These are phyloP conservation scores for Acanthis flammea DNA, from an alignment of 2,797 vertebrate genomes.

Conservation along the genomic window DNA sequence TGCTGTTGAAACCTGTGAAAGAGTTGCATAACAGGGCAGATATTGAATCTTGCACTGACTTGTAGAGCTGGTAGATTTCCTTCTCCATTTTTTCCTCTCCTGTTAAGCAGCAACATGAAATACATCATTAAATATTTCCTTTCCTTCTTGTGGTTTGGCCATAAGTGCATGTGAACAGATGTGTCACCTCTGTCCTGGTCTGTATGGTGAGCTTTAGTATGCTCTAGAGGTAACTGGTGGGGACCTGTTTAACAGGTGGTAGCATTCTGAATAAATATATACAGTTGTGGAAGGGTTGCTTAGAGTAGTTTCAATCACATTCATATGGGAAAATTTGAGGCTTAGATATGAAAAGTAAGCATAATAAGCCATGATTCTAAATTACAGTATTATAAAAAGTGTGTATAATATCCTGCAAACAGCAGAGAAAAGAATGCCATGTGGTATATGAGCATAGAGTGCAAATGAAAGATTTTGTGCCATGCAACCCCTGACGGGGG, in stretches of 20 bases:
- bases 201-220: not conserved
- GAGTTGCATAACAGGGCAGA: not conserved
- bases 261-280: not conserved
- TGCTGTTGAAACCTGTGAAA: not conserved
- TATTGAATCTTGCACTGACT: not conserved
- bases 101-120: not conserved
- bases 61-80: not conserved
- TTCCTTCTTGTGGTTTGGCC: not conserved
- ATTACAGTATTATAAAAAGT: not conserved
- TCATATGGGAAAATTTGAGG: not conserved
- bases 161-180: not conserved
- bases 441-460: not conserved
- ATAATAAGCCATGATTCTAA: not conserved
- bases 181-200: not conserved
- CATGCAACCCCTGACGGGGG: not conserved
- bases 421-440: not conserved
- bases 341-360: not conserved
- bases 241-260: not conserved
- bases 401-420: not conserved
- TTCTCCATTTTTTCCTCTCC: not conserved
- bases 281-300: not conserved
- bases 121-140: not conserved
- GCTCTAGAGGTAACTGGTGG: not conserved
- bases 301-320: not conserved
- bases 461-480: constrained; percentile 3